These are phyloP conservation scores for Aldrovandia affinis DNA, from an alignment of 2,797 vertebrate species.

Conservation along the genomic window DNA sequence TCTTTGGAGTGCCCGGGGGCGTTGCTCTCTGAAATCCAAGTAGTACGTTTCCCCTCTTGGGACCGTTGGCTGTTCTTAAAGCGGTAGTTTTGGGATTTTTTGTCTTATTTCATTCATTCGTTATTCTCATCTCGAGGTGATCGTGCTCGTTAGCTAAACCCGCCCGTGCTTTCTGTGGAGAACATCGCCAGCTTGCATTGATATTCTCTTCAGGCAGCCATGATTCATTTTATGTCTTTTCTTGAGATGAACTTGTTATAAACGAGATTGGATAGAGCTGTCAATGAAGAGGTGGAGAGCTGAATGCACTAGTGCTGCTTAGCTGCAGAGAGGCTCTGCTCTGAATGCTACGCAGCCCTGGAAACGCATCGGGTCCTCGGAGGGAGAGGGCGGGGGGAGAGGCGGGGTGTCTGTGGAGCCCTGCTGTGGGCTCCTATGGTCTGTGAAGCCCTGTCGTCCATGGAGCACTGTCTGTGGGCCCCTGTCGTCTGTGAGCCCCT, in stretches of 20 bases:
- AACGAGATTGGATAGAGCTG: background rate
- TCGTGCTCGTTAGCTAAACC: background rate
- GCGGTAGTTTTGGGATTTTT: background rate
- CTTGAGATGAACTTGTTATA: background rate
- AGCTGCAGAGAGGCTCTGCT: background rate
- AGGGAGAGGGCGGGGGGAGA: no score
- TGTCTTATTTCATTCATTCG: background rate
- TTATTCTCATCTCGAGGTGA: background rate
- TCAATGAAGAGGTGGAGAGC: background rate
- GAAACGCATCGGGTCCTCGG: no score
- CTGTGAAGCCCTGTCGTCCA: no score
- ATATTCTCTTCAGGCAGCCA: background rate
- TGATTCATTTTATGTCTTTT: background rate
- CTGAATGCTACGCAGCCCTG: no score
- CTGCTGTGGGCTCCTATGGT: no score
- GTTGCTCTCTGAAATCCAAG: constrained; percentile 2
- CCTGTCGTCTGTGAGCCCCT: no score
- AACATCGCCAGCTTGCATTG: background rate
- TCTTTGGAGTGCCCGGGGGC: constrained; percentile 11
- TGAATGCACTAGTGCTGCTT: background rate
- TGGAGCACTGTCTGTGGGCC: no score
- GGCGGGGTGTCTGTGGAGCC: no score
- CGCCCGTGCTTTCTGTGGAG: background rate
- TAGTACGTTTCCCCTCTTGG: background rate
- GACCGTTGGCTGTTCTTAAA: background rate